These are phyloP conservation scores for Cyprinus carpio DNA, from an alignment of 2,113 vertebrate genomes.

Conservation along the genomic window DNA sequence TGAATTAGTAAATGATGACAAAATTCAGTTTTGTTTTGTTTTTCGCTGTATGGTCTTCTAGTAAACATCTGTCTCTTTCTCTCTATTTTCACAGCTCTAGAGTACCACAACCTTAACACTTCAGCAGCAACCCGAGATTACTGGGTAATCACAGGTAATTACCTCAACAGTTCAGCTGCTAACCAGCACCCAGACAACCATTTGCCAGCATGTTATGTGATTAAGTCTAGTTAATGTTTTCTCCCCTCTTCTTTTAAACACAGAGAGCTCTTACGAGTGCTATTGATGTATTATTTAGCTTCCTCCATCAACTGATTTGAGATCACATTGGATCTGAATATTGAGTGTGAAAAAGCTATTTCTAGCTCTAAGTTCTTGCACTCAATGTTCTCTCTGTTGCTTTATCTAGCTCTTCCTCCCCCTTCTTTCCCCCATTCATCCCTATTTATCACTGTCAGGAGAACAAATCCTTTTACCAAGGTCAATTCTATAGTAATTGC, in stretches of 20 bases:
- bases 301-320: slow-evolving; percentile 41
- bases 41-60: background rate
- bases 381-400: slow-evolving; percentile 16
- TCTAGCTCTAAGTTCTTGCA: slow-evolving; percentile 25
- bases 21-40: background rate
- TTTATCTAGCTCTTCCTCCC: background rate
- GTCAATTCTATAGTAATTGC: slow-evolving; percentile 39
- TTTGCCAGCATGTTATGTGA: slow-evolving; percentile 30
- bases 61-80: slow-evolving; percentile 1
- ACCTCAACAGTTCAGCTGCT: background rate
- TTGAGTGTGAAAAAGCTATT: slow-evolving; percentile 23
- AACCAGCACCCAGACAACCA: slow-evolving; percentile 21
- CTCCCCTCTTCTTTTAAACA: background rate
- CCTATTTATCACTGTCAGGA: slow-evolving; percentile 36
- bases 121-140: slow-evolving; percentile 90
- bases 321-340: slow-evolving; percentile 36
- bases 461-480: slow-evolving; percentile 22
- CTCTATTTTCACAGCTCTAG: slow-evolving; percentile 79
- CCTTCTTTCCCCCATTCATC: background rate
- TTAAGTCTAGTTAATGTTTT: background rate
- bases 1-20: background rate
- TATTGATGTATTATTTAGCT: slow-evolving; percentile 50
- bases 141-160: slow-evolving; percentile 96
- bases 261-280: background rate
- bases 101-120: slow-evolving; percentile 94